phyloP scores from a whole-genome alignment of 2,888 invertebrate genomes.

The Brachyopa scutellaris region DNA sequence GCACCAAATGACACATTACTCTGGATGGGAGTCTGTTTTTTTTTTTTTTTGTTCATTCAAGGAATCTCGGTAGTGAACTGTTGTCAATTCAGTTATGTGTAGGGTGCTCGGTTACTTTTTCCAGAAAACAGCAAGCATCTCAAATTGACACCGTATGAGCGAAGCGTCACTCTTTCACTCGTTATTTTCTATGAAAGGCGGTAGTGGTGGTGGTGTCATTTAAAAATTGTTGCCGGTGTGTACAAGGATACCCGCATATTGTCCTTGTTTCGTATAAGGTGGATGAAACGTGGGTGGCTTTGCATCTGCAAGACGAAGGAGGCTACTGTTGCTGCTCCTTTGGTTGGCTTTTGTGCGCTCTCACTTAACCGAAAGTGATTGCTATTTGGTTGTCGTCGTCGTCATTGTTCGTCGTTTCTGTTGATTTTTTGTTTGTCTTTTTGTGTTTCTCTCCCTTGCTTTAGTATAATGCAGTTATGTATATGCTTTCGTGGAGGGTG shows the following conservation, averaged over 20 bases:
- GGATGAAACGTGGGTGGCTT: conserved; percentile 34
- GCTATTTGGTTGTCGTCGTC: conserved; percentile 59
- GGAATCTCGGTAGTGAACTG: conserved; percentile 24
- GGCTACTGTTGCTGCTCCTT: conserved; percentile 49
- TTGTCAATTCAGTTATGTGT: conserved; percentile 56
- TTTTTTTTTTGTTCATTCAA: background rate
- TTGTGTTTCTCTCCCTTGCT: background rate
- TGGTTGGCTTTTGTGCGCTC: conserved; percentile 44
- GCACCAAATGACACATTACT: conserved; percentile 30
- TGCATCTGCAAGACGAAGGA: conserved; percentile 20
- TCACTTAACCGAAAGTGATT: conserved; percentile 67
- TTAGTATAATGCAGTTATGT: conserved; percentile 65
- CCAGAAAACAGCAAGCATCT: conserved; percentile 38
- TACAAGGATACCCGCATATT: conserved; percentile 23
- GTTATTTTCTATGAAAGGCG: too few species aligned
- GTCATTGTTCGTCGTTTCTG: conserved; percentile 60
- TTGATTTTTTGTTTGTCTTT: conserved; percentile 17
- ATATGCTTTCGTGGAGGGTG: too few species aligned
- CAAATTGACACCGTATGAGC: conserved; percentile 57
- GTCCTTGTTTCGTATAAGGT: conserved; percentile 39
- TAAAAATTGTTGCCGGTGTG: conserved; percentile 29
- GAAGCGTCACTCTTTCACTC: conserved; percentile 5
- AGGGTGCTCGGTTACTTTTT: conserved; percentile 25
- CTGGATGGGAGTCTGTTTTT: background rate
- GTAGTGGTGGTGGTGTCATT: conserved; percentile 3